Conservation (phyloP, 64 coral and sea anemone genomes). For the Porites australiensis region DNA sequence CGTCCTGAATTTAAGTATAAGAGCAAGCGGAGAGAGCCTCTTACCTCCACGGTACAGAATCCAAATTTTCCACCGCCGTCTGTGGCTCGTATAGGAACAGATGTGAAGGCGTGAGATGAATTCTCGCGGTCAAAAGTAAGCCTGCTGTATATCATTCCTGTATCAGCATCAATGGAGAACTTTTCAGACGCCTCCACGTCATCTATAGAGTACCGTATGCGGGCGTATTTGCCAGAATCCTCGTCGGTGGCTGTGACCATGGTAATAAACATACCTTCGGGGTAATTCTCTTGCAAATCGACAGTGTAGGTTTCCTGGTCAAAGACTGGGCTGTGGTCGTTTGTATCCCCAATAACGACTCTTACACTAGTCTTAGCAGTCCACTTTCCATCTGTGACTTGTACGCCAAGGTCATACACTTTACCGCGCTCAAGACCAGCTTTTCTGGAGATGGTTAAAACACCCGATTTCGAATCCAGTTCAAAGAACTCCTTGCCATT, state of each 20-base stretch:
- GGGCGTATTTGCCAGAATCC: constrained; percentile 88
- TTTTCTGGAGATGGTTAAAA: constrained; percentile 80
- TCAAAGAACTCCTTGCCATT: constrained; percentile 75
- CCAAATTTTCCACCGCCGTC: constrained; percentile 92
- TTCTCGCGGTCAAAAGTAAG: constrained; percentile 94
- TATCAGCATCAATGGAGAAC: constrained; percentile 86
- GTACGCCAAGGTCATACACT: constrained; percentile 74
- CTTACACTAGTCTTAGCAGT: constrained; percentile 65
- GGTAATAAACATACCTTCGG: constrained; percentile 86
- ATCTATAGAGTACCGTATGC: constrained; percentile 80
- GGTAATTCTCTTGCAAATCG: constrained; percentile 88
- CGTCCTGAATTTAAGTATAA: background rate
- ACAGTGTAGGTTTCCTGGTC: constrained; percentile 70
- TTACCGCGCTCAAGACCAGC: constrained; percentile 86
- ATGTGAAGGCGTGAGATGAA: constrained; percentile 75
- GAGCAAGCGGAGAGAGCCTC: background rate
- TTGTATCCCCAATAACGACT: constrained; percentile 90
- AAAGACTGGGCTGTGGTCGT: constrained; percentile 90
- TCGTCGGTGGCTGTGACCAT: constrained; percentile 96
- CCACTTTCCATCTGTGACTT: constrained; percentile 86
- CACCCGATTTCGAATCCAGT: constrained; percentile 78
- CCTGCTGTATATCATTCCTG: constrained; percentile 97
- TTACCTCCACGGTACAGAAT: constrained; percentile 94
- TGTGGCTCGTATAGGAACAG: constrained; percentile 84
- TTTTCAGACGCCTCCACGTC: constrained; percentile 71